A percentile compares a stretch with the other conserved stretches of the same genome.
Evolutionary conservation across 1,140 invertebrate species (phyloP).

Genomic region (Pseudomyrmex cubaensis): DNA sequence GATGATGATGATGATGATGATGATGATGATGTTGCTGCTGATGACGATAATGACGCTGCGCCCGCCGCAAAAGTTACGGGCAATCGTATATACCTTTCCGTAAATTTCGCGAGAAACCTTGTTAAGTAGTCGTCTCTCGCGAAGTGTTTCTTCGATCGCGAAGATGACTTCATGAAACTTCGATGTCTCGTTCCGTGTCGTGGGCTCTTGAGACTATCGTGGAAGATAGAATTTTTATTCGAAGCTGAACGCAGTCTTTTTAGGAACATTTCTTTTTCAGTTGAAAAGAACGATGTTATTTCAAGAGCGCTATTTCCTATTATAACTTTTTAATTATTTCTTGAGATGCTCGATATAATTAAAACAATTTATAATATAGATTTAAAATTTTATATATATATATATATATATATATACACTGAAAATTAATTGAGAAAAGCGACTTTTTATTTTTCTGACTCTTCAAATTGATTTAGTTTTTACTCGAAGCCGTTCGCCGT

Average conservation of each 20-base stretch:
- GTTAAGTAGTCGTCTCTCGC: not conserved
- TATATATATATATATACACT: too few relatives aligned
- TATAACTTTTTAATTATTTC: not conserved
- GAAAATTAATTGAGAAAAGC: not conserved
- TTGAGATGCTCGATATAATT: not conserved
- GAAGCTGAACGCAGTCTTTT: not conserved
- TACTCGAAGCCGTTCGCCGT: not conserved
- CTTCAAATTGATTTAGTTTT: not conserved
- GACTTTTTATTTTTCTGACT: not conserved
- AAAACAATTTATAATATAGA: too few relatives aligned
- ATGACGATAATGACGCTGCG: slow-evolving; percentile 2
- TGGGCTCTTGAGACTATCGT: not conserved
- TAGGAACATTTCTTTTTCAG: not conserved
- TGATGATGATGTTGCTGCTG: slow-evolving; percentile 9
- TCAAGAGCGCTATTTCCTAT: not conserved
- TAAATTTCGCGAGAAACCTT: slow-evolving; percentile 1
- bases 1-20: slow-evolving; percentile 42
- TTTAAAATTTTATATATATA: too few relatives aligned
- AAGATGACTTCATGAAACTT: too few relatives aligned
- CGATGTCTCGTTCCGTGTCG: not conserved
- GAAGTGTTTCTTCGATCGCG: not conserved
- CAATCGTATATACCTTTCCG: slow-evolving; percentile 13
- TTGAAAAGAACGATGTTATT: slow-evolving; percentile 2
- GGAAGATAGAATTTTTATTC: not conserved
- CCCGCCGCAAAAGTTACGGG: not conserved